phyloP scores from a whole-genome alignment of 1,140 invertebrate species.

The Periplaneta americana region DNA sequence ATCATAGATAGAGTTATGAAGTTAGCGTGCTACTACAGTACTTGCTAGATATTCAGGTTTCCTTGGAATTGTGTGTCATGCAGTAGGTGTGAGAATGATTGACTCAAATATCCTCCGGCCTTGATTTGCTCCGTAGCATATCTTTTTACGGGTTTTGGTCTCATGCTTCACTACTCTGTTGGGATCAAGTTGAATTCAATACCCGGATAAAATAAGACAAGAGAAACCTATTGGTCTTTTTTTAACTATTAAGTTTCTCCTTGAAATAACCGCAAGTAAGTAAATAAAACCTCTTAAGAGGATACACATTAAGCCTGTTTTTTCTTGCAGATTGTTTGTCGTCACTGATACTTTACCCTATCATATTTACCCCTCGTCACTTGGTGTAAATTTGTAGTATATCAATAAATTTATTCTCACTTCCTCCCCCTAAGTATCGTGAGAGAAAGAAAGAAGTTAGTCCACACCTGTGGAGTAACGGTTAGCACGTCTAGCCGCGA shows the following conservation, averaged over 20 bases:
- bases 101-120: not conserved
- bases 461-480: too few species aligned
- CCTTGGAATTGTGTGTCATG: not conserved
- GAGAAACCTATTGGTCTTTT: not conserved
- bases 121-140: not conserved
- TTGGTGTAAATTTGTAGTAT: too few species aligned
- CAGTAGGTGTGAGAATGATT: not conserved
- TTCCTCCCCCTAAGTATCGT: too few species aligned
- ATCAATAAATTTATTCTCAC: too few species aligned
- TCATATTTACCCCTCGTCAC: not conserved
- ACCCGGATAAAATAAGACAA: not conserved
- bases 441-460: too few species aligned
- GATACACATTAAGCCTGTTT: too few species aligned
- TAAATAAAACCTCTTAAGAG: not conserved
- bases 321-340: not conserved
- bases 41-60: not conserved
- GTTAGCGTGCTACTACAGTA: too few species aligned
- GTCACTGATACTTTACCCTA: not conserved
- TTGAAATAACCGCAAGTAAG: not conserved
- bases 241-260: not conserved
- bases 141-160: not conserved
- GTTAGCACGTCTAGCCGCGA: too few species aligned
- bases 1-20: too few species aligned
- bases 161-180: not conserved
- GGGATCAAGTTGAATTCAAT: not conserved